Conservation (phyloP, 1,140 invertebrate species). For the Eriosoma lanigerum region DNA sequence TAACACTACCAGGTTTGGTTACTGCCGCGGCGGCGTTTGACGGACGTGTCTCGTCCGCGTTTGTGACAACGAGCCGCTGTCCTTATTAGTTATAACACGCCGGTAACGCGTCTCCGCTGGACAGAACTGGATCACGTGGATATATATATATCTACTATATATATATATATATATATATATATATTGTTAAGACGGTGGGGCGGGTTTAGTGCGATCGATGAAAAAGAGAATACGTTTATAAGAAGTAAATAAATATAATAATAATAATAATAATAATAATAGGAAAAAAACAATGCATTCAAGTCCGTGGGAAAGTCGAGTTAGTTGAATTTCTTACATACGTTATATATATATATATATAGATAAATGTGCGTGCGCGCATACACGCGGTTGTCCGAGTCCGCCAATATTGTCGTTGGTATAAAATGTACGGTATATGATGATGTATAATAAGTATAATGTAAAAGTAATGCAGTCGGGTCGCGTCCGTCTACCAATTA, state of each 20-base stretch:
- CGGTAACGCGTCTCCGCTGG: neutral
- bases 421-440: too few species aligned
- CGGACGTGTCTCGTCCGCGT: neutral
- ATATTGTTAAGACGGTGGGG: too few species aligned
- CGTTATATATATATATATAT: too few species aligned
- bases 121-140: slow-evolving; percentile 42
- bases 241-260: slow-evolving; percentile 20
- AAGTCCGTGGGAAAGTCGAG: slow-evolving; percentile 44
- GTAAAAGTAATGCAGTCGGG: slow-evolving; percentile 28
- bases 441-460: too few species aligned
- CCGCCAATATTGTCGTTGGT: neutral
- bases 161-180: too few species aligned
- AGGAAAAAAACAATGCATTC: slow-evolving; percentile 10
- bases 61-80: neutral
- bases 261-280: slow-evolving; percentile 14
- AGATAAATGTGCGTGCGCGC: neutral
- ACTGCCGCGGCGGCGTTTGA: neutral
- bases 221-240: slow-evolving; percentile 26
- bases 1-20: too few species aligned
- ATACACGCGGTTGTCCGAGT: slow-evolving; percentile 29
- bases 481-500: slow-evolving; percentile 47
- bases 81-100: slow-evolving; percentile 42
- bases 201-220: neutral
- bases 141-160: too few species aligned
- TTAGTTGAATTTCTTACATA: slow-evolving; percentile 12